These are phyloP conservation scores for Aptenodytes patagonicus DNA, from an alignment of 2,113 vertebrate genomes.

Conservation along the genomic window DNA sequence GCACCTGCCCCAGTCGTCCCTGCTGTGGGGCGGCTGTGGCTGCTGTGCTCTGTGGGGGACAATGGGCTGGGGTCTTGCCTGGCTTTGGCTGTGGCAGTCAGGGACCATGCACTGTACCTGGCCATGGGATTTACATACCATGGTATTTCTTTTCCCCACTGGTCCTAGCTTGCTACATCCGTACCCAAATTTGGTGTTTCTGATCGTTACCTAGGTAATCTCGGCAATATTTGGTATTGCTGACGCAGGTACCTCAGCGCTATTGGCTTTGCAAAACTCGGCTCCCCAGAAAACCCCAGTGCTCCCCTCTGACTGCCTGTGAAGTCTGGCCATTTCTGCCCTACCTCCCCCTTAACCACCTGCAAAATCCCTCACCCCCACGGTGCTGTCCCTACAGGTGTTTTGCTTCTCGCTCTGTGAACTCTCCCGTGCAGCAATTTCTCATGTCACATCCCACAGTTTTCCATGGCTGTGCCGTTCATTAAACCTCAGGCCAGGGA, in stretches of 20 bases:
- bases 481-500: not conserved
- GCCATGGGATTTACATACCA: not conserved
- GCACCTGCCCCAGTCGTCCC: fast-evolving
- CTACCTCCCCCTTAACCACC: not conserved
- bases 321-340: not conserved
- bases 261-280: not conserved
- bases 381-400: fast-evolving
- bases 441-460: fast-evolving
- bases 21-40: not conserved
- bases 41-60: not conserved
- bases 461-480: not conserved
- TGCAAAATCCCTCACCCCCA: not conserved
- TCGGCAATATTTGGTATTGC: not conserved
- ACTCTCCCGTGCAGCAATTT: not conserved
- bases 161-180: not conserved
- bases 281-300: not conserved
- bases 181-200: not conserved
- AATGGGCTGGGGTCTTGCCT: fast-evolving
- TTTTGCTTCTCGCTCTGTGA: not conserved
- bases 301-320: not conserved
- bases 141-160: not conserved
- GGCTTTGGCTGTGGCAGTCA: not conserved
- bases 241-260: not conserved
- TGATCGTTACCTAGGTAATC: too few relatives aligned
- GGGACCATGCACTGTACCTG: not conserved